Percentiles rank a stretch among this genome's conserved stretches.
Evolutionary conservation across 2,113 vertebrate species (phyloP).

Genomic region (Empidonax traillii): DNA sequence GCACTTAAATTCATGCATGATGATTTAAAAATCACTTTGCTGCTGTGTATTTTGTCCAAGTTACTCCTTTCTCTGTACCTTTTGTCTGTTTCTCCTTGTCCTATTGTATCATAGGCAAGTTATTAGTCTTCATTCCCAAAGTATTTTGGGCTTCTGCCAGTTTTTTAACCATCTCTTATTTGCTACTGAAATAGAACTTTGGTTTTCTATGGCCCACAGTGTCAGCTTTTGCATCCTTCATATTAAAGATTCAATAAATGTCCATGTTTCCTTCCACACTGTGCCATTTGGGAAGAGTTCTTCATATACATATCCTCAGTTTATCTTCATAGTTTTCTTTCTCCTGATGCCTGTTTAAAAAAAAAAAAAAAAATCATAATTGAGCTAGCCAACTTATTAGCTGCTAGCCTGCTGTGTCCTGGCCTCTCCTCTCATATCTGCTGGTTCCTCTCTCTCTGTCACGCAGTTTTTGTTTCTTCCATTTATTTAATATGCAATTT

Average conservation of each 20-base stretch:
- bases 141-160: neutral
- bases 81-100: neutral
- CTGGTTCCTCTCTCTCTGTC: neutral
- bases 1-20: neutral
- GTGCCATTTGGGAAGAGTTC: neutral
- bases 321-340: neutral
- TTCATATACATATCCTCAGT: neutral
- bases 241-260: neutral
- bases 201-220: neutral
- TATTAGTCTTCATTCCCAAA: neutral
- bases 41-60: neutral
- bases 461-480: accelerated
- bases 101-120: neutral
- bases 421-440: neutral
- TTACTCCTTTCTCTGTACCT: neutral
- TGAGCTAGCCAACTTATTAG: neutral
- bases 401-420: neutral
- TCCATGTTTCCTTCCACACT: neutral
- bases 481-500: neutral
- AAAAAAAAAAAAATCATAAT: neutral
- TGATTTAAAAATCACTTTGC: neutral
- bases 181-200: neutral
- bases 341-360: neutral
- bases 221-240: neutral
- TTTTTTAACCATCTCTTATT: neutral